These are phyloP conservation scores for Accipiter virgatus DNA, from an alignment of 2,113 vertebrate species.

Conservation along the genomic window DNA sequence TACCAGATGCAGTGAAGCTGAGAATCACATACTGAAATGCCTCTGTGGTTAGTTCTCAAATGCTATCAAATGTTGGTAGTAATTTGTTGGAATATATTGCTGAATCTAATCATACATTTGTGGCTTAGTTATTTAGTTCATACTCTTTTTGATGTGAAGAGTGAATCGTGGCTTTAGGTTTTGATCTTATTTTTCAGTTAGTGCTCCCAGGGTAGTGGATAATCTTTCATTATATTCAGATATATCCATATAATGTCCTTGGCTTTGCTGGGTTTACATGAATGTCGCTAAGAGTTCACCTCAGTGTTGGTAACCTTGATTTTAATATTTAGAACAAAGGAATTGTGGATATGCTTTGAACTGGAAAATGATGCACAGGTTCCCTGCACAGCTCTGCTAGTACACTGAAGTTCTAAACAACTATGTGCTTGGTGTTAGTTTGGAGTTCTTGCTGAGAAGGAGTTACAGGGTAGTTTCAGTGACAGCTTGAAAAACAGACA, in stretches of 20 bases:
- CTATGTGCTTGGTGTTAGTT: neutral
- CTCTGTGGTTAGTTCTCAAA: neutral
- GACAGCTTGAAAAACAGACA: neutral
- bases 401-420: neutral
- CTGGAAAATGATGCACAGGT: rapidly evolving
- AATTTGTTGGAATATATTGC: neutral
- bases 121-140: neutral
- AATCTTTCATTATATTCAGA: neutral
- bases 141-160: neutral
- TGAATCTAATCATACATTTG: neutral
- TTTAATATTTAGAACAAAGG: neutral
- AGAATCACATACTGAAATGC: neutral
- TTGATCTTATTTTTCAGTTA: neutral
- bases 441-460: neutral
- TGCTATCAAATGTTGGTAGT: neutral
- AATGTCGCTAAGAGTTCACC: neutral
- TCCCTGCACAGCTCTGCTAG: neutral
- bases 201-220: neutral
- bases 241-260: neutral
- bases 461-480: neutral
- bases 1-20: neutral
- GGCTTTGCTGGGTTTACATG: neutral
- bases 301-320: neutral
- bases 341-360: neutral
- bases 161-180: neutral